Percentiles rank a stretch among this genome's conserved stretches.
Conservation (phyloP, 2,888 invertebrate species). For the Ennomos erosarius region DNA sequence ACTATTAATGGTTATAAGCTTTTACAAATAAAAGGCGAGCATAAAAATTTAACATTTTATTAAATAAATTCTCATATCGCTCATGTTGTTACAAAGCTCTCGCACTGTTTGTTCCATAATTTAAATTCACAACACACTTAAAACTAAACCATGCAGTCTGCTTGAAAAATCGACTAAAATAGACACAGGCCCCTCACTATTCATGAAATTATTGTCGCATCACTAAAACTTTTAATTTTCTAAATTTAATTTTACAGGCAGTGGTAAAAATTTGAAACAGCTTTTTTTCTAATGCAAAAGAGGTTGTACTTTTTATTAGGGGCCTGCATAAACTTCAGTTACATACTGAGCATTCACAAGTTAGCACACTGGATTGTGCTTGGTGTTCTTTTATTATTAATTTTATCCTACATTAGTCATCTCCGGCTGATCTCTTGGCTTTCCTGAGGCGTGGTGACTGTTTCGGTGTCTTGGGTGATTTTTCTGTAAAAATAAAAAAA, state of each 20-base stretch:
- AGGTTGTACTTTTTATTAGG: slow-evolving; percentile 13
- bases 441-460: slow-evolving; percentile 92
- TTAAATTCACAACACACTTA: slow-evolving; percentile 78
- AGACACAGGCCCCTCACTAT: slow-evolving; percentile 43
- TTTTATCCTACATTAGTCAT: slow-evolving; percentile 79
- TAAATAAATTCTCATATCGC: slow-evolving; percentile 78
- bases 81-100: slow-evolving; percentile 74
- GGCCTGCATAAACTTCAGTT: slow-evolving; percentile 65
- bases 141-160: slow-evolving; percentile 61
- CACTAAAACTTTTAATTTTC: slow-evolving; percentile 21
- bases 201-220: slow-evolving; percentile 33
- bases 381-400: slow-evolving; percentile 39
- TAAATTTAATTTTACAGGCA: slow-evolving; percentile 17
- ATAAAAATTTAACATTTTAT: slow-evolving; percentile 80
- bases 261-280: slow-evolving; percentile 7
- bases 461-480: slow-evolving; percentile 87
- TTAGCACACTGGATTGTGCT: slow-evolving; percentile 48
- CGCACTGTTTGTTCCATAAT: slow-evolving; percentile 82
- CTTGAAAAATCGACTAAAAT: slow-evolving; percentile 57
- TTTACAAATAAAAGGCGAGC: slow-evolving; percentile 32
- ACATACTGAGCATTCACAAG: slow-evolving; percentile 44
- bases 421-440: slow-evolving; percentile 90
- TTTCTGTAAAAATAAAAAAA: slow-evolving; percentile 83
- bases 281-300: slow-evolving; percentile 13
- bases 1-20: slow-evolving; percentile 2